phyloP scores from a whole-genome alignment of 2,113 vertebrate species.

The Panthera tigris region DNA sequence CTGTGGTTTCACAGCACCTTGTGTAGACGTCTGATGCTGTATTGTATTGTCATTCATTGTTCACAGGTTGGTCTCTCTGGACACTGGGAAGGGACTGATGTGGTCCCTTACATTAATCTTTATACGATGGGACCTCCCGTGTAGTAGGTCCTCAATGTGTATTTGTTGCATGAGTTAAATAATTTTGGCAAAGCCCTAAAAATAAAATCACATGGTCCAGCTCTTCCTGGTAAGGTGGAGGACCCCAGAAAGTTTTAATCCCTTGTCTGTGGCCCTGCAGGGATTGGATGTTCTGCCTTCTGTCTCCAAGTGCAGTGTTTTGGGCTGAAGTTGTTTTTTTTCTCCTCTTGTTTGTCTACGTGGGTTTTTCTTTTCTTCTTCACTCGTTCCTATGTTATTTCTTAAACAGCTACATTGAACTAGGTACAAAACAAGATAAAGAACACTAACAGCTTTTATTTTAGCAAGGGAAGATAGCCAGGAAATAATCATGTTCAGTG shows the following conservation, averaged over 20 bases:
- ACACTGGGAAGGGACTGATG: not conserved
- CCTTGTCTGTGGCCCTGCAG: not conserved
- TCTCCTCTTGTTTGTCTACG: not conserved
- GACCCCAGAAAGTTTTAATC: not conserved
- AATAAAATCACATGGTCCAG: not conserved
- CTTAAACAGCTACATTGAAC: constrained; percentile 22
- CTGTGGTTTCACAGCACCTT: not conserved
- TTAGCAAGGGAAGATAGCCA: not conserved
- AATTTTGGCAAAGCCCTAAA: not conserved
- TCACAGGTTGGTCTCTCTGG: not conserved
- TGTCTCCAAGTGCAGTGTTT: not conserved
- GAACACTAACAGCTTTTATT: constrained; percentile 24
- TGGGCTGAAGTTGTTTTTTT: not conserved
- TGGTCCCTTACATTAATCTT: not conserved
- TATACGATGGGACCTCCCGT: not conserved
- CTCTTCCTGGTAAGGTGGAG: not conserved
- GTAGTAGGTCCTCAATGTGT: not conserved
- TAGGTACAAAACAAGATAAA: constrained; percentile 13
- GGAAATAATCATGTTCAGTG: constrained; percentile 51
- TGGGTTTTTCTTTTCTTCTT: not conserved
- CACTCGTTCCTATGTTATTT: constrained; percentile 9
- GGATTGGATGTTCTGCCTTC: not conserved
- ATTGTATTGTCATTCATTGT: not conserved
- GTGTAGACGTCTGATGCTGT: not conserved
- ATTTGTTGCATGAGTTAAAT: constrained; percentile 26